Base-by-base conservation (phyloP, 2,797 vertebrate species). In the Anisognathus igniventris region DNA sequence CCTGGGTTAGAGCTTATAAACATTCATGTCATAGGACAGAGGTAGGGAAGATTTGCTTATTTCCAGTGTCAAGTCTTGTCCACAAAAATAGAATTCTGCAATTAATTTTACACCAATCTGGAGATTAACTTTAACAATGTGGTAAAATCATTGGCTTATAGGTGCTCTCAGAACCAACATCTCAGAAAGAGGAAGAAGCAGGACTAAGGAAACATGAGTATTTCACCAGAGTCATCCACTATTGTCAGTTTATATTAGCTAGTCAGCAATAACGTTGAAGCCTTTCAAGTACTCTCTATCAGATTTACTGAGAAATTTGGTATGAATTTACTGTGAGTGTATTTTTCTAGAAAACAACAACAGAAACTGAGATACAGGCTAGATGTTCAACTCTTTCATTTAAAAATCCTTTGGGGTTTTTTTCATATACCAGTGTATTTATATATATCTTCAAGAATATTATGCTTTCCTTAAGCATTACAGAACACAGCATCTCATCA, bases 221-320 rank as follows among this genome's bases (percentile, higher is more conserved):
- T 88, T 91, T 90, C 89, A 90, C 60, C 64, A 79, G 56, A 93
- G 77, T 58, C 67, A 83, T 76, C 42, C 68, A 58, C 90, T 81
- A 28, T 30, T 71, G 27, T 65, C 54, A 72, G 17, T 4, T 83
- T 27, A 57, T 2, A 14, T 73, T 79, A 88, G 40, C 30, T 66
- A 57, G 12, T 88, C 37, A 75, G 47, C 33, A 84, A 25, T 61
- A 88, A 68, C 6, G 12, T 47, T 48, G 61, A 86, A 86, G 35
- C 35, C 51, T 78, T 85, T 75, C 67, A 88, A 60, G 58, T 90
- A 72, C 13, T 42, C 10, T 90, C 67, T 73, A 53, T 67, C 71
- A 94, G 45, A 80, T 93, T 90, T 86, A 82, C 58, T 80, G 67
- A 92, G 70, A 93, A 91, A 86, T 88, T 90, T 74, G 35, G 13